Evolutionary conservation across 2,113 vertebrate species (phyloP).

Genomic region (Sciurus niger): DNA sequence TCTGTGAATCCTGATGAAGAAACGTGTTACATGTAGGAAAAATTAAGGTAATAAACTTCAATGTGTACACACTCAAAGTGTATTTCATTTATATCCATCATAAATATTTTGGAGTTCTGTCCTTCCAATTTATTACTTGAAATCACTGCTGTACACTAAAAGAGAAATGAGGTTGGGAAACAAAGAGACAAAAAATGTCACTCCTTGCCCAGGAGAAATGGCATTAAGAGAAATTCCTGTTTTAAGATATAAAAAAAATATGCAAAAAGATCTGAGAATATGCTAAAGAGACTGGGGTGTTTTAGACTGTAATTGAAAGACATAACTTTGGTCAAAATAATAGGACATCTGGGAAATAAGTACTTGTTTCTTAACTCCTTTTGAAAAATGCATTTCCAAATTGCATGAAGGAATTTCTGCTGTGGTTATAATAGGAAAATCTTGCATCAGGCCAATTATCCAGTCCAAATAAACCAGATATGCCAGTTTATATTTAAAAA

Average conservation of each 20-base stretch:
- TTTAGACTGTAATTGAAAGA: constrained; percentile 64
- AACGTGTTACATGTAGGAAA: background rate
- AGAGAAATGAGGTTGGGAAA: background rate
- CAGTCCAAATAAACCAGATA: constrained; percentile 24
- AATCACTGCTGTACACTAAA: background rate
- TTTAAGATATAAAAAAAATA: constrained; percentile 55
- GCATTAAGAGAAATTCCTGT: constrained; percentile 35
- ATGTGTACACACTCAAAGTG: background rate
- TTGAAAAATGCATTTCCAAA: constrained; percentile 59
- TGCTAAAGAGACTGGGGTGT: constrained; percentile 34
- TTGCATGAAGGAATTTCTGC: constrained; percentile 13
- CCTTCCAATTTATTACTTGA: background rate
- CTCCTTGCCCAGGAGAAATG: constrained; percentile 39
- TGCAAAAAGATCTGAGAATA: constrained; percentile 55
- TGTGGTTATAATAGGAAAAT: background rate
- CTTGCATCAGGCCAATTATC: constrained; percentile 40
- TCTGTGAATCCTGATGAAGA: background rate
- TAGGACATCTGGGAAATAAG: constrained; percentile 67
- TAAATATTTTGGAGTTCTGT: background rate
- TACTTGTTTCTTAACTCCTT: constrained; percentile 39
- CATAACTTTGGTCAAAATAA: constrained; percentile 69
- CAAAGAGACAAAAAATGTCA: constrained; percentile 8
- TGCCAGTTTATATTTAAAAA: constrained; percentile 15
- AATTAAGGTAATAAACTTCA: constrained; percentile 24
- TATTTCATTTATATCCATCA: background rate